Evolutionary conservation across 1,140 invertebrate species (phyloP), one percentile per base, ranked within the genome.

Genomic region (Drosophila arizonae): DNA sequence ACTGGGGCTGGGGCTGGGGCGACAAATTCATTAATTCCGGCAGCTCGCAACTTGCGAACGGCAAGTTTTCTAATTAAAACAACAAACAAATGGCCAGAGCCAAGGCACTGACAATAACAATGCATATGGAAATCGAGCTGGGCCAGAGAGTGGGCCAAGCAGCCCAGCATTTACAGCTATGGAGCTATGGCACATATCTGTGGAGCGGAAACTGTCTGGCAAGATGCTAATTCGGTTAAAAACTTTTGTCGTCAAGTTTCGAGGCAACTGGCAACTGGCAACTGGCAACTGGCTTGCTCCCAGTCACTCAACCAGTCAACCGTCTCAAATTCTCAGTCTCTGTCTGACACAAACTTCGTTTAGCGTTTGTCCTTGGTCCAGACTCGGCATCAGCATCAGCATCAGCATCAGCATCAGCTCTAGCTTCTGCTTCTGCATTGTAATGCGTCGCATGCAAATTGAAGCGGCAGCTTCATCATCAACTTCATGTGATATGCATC

Each of bases 21-120:
- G 70, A 72, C 63, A 87, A 86, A 87, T 86, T 87, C 82, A 86
- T 86, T 86, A 82, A 86, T 86, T 87, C 84, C 72, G 69, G 52
- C 66, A 77, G 78, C 72, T 73, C 68, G 72, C 82, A 77, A 75
- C 72, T 73, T 64, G 72, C 82, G 73, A 75, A 72, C 73, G 72
- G 72, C 82, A 86, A 86, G 82, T 86, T 86, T 86, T 86, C 82
- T 86, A 86, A 86, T 86, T 86, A 86, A 86, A 86, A 86, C 82
- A 86, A 86, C 82, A 86, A 86, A 86, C 82, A 86, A 86, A 86
- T 86, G 84, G 82, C 69, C 79, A 50, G 46, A 41, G n/a, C 24
- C 24, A 28, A 50, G 50, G 15, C 52, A 56, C 43, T 62, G 65
- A 52, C 30, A 64, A 62, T 75, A 69, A 79, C 82, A 86, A 86